These are phyloP conservation scores for Heteromyza rotundicornis DNA, from an alignment of 2,888 invertebrate genomes.

Conservation along the genomic window DNA sequence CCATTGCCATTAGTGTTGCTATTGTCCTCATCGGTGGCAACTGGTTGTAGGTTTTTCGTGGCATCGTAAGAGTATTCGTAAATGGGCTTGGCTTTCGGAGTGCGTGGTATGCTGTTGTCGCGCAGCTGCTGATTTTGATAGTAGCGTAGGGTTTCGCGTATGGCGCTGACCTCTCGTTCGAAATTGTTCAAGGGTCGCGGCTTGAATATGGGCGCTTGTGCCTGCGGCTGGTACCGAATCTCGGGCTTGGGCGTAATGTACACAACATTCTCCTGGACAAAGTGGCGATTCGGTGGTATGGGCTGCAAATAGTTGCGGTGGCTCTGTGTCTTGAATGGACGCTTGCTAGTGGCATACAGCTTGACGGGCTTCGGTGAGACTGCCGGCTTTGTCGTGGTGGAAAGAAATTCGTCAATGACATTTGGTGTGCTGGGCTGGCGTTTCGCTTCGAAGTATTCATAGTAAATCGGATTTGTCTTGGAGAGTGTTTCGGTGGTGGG, in stretches of 20 bases:
- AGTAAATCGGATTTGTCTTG: slow-evolving; percentile 61
- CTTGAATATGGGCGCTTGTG: slow-evolving; percentile 26
- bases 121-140: slow-evolving; percentile 67
- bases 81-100: slow-evolving; percentile 65
- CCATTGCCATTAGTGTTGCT: slow-evolving; percentile 10
- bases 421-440: slow-evolving; percentile 50
- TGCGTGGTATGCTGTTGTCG: slow-evolving; percentile 54
- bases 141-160: slow-evolving; percentile 71
- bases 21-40: background rate
- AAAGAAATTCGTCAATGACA: slow-evolving; percentile 46
- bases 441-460: slow-evolving; percentile 62
- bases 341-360: slow-evolving; percentile 40
- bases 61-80: slow-evolving; percentile 79
- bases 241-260: slow-evolving; percentile 67
- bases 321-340: slow-evolving; percentile 40
- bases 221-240: slow-evolving; percentile 45
- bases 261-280: slow-evolving; percentile 47
- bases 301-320: slow-evolving; percentile 35
- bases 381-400: slow-evolving; percentile 38
- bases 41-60: slow-evolving; percentile 44
- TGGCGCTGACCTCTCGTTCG: slow-evolving; percentile 71
- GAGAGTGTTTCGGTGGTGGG: slow-evolving; percentile 43
- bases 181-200: slow-evolving; percentile 64
- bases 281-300: slow-evolving; percentile 39
- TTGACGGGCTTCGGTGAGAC: slow-evolving; percentile 38